A percentile compares a stretch with the other conserved stretches of the same genome.
These are phyloP conservation scores for Crypturellus undulatus DNA, from an alignment of 2,113 vertebrate species.

Conservation along the genomic window DNA sequence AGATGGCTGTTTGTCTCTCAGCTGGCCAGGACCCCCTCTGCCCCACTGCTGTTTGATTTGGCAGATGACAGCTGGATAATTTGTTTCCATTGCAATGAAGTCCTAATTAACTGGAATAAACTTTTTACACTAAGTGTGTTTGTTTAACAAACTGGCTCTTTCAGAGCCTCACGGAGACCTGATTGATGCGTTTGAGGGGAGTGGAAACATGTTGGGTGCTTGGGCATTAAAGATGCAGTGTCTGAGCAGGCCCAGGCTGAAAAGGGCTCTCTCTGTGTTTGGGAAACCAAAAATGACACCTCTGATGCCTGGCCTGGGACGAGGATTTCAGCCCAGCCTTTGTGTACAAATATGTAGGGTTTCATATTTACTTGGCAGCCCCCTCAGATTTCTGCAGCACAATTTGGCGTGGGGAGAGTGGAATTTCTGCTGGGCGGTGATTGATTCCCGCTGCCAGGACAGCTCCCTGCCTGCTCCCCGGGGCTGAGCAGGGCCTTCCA, in stretches of 20 bases:
- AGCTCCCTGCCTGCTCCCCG: rapidly evolving
- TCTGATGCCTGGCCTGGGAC: constrained; percentile 61
- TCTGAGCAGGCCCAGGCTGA: constrained; percentile 60
- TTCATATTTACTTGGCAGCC: neutral
- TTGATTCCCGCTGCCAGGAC: neutral
- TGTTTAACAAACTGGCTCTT: constrained; percentile 81
- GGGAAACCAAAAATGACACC: constrained; percentile 73
- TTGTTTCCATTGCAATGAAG: constrained; percentile 81
- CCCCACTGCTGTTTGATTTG: constrained; percentile 73
- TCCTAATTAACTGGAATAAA: constrained; percentile 82
- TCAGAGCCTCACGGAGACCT: constrained; percentile 76
- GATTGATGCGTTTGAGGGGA: constrained; percentile 74
- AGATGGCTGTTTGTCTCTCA: constrained; percentile 65
- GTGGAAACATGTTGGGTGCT: constrained; percentile 66
- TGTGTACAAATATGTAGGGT: constrained; percentile 61
- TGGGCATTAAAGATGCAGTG: constrained; percentile 74
- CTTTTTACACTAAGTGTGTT: constrained; percentile 83
- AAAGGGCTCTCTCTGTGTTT: constrained; percentile 75
- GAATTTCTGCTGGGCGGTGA: neutral
- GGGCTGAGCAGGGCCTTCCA: neutral
- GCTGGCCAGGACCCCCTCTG: constrained; percentile 57
- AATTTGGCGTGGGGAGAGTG: neutral
- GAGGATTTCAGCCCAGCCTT: constrained; percentile 42
- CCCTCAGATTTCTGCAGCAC: neutral
- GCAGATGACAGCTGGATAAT: constrained; percentile 74